phyloP scores from a whole-genome alignment of 2,113 vertebrate species.

The Candoia aspera region DNA sequence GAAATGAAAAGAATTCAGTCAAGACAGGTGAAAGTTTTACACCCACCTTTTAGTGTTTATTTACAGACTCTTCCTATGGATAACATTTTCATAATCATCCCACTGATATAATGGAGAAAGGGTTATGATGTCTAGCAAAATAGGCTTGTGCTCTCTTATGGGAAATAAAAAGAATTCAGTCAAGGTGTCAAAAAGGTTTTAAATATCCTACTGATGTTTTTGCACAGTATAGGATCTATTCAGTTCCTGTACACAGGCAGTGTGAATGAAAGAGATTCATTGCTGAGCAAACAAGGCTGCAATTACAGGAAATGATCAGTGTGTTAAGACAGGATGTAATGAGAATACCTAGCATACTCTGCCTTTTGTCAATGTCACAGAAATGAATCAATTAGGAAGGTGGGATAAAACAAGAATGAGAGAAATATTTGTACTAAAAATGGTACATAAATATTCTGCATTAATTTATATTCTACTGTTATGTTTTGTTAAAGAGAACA shows the following conservation, averaged over 20 bases:
- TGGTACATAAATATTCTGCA: conserved; percentile 41
- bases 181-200: conserved; percentile 25
- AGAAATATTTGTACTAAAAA: conserved; percentile 39
- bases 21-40: conserved; percentile 14
- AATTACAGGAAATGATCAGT: conserved; percentile 57
- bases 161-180: conserved; percentile 59
- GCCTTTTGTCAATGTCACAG: conserved; percentile 29
- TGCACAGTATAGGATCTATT: conserved; percentile 36
- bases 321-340: conserved; percentile 58
- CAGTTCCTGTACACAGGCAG: conserved; percentile 19
- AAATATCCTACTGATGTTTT: conserved; percentile 27
- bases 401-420: not conserved
- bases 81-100: conserved; percentile 41
- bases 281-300: conserved; percentile 51
- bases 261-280: conserved; percentile 58
- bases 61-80: conserved; percentile 34
- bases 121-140: conserved; percentile 49
- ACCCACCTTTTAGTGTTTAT: conserved; percentile 11
- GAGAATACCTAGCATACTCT: conserved; percentile 58
- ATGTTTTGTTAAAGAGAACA: not conserved
- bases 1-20: conserved; percentile 57
- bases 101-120: conserved; percentile 20
- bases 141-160: conserved; percentile 41
- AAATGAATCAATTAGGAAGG: conserved; percentile 33
- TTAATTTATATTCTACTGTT: conserved; percentile 29